Conservation (phyloP, 2,888 invertebrate species). For the Volucella inanis region DNA sequence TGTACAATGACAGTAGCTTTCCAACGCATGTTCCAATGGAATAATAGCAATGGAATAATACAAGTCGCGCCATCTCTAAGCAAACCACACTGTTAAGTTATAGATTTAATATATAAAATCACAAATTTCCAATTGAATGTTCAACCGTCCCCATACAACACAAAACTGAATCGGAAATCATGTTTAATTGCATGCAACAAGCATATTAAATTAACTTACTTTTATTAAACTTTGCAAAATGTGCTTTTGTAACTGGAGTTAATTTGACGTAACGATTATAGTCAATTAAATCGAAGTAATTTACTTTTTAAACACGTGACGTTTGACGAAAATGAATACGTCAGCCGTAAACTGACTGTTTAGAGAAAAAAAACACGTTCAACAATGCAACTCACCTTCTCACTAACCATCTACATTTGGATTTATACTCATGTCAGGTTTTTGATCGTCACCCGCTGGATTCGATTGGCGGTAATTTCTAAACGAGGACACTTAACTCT, state of each 20-base stretch:
- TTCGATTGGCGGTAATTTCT: too few species aligned
- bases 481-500: conserved; percentile 34
- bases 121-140: background rate
- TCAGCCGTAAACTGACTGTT: too few species aligned
- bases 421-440: background rate
- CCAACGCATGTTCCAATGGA: too few species aligned
- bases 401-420: background rate
- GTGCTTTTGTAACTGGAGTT: background rate
- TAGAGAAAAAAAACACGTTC: background rate
- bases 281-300: conserved; percentile 19
- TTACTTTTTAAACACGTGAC: conserved; percentile 15
- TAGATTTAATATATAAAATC: background rate
- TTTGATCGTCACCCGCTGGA: too few species aligned
- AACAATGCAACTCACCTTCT: conserved; percentile 9
- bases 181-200: conserved; percentile 16
- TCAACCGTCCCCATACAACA: background rate
- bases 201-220: conserved; percentile 18
- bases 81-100: too few species aligned
- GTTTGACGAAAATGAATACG: too few species aligned
- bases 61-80: too few species aligned
- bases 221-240: background rate
- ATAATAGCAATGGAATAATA: too few species aligned
- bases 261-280: conserved; percentile 22
- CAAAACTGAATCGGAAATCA: conserved; percentile 10
- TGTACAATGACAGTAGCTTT: too few species aligned